phyloP scores from a whole-genome alignment of 2,797 vertebrate genomes.

The Notolepis coatsorum region DNA sequence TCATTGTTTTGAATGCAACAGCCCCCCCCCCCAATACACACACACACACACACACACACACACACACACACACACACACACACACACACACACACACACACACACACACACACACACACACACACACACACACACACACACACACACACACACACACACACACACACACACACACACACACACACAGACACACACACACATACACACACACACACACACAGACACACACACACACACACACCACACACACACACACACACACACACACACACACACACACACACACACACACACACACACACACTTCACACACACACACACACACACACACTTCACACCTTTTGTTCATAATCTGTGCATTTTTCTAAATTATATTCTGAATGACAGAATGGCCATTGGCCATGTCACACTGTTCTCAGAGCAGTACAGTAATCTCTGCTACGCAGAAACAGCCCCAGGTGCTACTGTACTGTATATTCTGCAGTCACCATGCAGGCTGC shows the following conservation, averaged over 20 bases:
- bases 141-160: not conserved
- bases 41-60: not conserved
- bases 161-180: not conserved
- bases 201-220: not conserved
- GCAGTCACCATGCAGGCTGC: slow-evolving; percentile 4
- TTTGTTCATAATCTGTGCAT: not conserved
- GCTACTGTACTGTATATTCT: slow-evolving; percentile 2
- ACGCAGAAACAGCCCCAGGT: not conserved
- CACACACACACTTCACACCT: not conserved
- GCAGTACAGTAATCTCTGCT: slow-evolving; percentile 1
- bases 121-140: not conserved
- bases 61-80: slow-evolving; percentile 4
- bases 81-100: slow-evolving; percentile 6
- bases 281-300: not conserved
- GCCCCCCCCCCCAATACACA: not conserved
- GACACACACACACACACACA: not conserved
- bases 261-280: not conserved
- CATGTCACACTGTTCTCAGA: not conserved
- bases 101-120: slow-evolving; percentile 7
- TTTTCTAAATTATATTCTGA: not conserved
- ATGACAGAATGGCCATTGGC: not conserved
- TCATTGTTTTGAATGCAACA: too few relatives aligned
- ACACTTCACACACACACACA: too few relatives aligned
- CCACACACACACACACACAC: not conserved
- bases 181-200: not conserved